Evolutionary conservation across 1,140 invertebrate genomes (phyloP), one percentile per base, ranked within the genome.

Genomic region (Lordiphosa collinella): DNA sequence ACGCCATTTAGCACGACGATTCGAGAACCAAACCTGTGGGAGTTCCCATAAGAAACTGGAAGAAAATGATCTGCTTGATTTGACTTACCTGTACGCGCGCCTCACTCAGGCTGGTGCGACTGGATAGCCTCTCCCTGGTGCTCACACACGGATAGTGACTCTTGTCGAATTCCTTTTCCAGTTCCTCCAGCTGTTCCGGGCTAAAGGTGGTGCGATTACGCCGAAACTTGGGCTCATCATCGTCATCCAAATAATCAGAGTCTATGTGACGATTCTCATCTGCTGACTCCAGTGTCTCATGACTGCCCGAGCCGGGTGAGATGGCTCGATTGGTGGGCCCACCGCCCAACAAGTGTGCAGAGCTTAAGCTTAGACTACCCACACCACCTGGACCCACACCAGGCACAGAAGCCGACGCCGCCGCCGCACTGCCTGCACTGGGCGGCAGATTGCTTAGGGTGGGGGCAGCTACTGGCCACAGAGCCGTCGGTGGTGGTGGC

Each of bases 131-230:
- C 86, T 98, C 97, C 37, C 97, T 91, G 0, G 97, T 97, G 31
- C 95, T 96, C 3, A 98, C 96, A 87, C 97, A 98, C 1, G 97
- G 97, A 89, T 99, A 99, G 88, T 99, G 97, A 38, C 95, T 97
- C 84, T 97, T 95, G 88, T 97, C 96, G 89, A 98, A 99, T 89
- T 98, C 97, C 85, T 97, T 97, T 88, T 98, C 97, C 56, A 99
- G 89, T 82, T 97, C 95, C 89, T 98, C 96, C 6, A 98, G 90
- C 89, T 98, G 97, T 75, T 98, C 96, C 0, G 96, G 95, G 73
- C 95, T 97, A 87, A 98, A 98, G 2, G 97, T 98, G 0, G 97
- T 98, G 50, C 97, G 92, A 88, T 98, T 98, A 29, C 97, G 90
- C 37, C 97, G 92, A 88, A 98, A 98, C 88, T 96, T 96, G 1